Base-by-base conservation (phyloP, 2,113 vertebrate genomes). In the Nestor notabilis region DNA sequence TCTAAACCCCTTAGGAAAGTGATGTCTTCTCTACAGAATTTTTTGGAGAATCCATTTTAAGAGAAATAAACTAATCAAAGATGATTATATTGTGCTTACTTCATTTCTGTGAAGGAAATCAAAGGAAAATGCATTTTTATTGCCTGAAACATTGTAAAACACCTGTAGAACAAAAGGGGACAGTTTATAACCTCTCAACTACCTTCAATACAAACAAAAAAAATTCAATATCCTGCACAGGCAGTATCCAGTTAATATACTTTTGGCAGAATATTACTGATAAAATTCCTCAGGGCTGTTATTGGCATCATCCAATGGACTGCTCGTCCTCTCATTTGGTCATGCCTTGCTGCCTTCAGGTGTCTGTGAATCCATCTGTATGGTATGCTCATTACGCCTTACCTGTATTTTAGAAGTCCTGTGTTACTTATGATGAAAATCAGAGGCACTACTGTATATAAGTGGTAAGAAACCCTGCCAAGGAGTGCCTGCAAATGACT, bases 21-120 rank as follows among this genome's bases (percentile, higher is more conserved):
- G 21, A 77, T 71, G 72, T 70, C 29, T 93, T 95, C 66, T 46
- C 60, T 93, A 84, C 21, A 89, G 93, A 86, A 29, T 58, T 88
- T 92, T 97, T 87, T 89, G 4, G 60, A 74, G 39, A 97, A 89
- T 80, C 79, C 21, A 85, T 95, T 95, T 87, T 82, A 91, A 96
- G 70, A 80, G 39, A 74, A 88, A 39, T 39, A 95, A 96, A 70
- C 97, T 85, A 95, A 93, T 94, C 81, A 94, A 75, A 95, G 64
- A 31, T 90, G 80, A 95, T 95, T 94, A 87, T 60, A 93, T 93
- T 82, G 61, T 92, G 47, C n/a, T 17, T 4, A 37, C 25, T 94
- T 44, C 35, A 89, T 93, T 97, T 97, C 90, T 92, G 75, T 80
- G 95, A 97, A 97, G 86, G 55, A 97, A 97, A 96, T 93, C 60